Conservation (phyloP, 2,113 vertebrate species). For the Rhineura floridana region DNA sequence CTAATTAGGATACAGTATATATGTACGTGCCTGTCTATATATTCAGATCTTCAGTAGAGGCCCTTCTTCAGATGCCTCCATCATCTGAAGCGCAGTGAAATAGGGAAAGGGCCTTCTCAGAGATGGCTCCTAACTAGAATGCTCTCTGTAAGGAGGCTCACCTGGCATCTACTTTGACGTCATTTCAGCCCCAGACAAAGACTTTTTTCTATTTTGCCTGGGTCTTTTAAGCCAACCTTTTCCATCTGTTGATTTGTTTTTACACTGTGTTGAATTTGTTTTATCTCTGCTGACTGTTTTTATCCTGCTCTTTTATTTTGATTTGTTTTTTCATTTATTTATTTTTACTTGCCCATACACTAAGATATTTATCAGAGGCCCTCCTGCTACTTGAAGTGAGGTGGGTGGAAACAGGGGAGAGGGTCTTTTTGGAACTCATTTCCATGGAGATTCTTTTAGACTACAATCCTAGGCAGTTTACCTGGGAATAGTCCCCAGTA, state of each 20-base stretch:
- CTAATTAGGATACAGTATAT: too few species aligned
- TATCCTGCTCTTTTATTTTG: background rate
- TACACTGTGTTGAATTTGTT: background rate
- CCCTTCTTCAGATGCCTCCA: too few species aligned
- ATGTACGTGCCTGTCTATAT: too few species aligned
- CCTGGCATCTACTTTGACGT: too few species aligned
- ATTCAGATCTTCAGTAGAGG: too few species aligned
- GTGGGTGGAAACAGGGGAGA: background rate
- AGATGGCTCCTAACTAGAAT: background rate
- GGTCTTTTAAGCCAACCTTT: too few species aligned
- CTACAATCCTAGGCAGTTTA: too few species aligned
- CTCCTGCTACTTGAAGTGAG: background rate
- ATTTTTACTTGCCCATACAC: background rate
- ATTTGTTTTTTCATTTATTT: background rate
- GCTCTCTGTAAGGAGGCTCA: too few species aligned
- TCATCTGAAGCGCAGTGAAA: background rate
- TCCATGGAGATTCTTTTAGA: background rate
- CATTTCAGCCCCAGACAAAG: background rate
- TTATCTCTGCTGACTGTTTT: background rate
- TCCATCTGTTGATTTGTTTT: background rate
- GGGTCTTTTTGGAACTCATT: background rate
- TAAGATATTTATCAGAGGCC: background rate
- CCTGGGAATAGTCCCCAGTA: too few species aligned
- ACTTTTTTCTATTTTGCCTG: background rate
- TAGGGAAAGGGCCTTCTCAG: background rate